phyloP scores from a whole-genome alignment of 2,888 invertebrate genomes.

The Acleris holmiana region DNA sequence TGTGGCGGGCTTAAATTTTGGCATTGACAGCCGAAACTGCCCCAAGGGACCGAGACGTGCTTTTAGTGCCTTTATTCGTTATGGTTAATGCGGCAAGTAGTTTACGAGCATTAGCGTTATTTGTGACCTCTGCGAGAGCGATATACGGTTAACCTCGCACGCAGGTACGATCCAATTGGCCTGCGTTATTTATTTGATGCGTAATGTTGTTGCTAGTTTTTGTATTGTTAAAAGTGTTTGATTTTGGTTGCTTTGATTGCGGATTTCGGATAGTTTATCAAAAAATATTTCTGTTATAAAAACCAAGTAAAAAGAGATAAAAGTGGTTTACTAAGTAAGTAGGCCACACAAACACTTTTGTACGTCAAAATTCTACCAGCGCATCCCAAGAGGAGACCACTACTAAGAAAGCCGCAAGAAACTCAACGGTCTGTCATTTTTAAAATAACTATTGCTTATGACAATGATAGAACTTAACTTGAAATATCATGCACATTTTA shows the following conservation, averaged over 20 bases:
- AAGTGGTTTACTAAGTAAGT: too few relatives aligned
- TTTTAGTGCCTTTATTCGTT: conserved; percentile 84
- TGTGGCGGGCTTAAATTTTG: conserved; percentile 82
- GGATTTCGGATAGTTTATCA: neutral
- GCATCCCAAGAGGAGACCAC: too few relatives aligned
- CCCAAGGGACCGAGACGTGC: conserved; percentile 77
- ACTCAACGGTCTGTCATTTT: too few relatives aligned
- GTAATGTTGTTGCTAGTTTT: conserved; percentile 28
- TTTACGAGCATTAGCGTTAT: conserved; percentile 79
- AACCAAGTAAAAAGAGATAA: neutral
- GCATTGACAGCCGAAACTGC: conserved; percentile 84
- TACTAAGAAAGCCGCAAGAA: too few relatives aligned
- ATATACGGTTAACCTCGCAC: conserved; percentile 41
- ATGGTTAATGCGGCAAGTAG: conserved; percentile 81
- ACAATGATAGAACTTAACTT: too few relatives aligned
- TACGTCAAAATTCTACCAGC: too few relatives aligned
- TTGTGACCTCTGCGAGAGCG: conserved; percentile 64
- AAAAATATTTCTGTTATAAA: neutral
- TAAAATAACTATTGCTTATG: too few relatives aligned
- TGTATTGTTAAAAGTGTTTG: conserved; percentile 3
- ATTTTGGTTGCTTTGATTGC: neutral
- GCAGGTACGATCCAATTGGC: conserved; percentile 37
- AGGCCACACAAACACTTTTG: too few relatives aligned
- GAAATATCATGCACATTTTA: too few relatives aligned
- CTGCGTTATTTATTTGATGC: conserved; percentile 30